These are phyloP conservation scores for Mus musculus DNA, from an alignment of 2,113 vertebrate species.

Conservation along the genomic window DNA sequence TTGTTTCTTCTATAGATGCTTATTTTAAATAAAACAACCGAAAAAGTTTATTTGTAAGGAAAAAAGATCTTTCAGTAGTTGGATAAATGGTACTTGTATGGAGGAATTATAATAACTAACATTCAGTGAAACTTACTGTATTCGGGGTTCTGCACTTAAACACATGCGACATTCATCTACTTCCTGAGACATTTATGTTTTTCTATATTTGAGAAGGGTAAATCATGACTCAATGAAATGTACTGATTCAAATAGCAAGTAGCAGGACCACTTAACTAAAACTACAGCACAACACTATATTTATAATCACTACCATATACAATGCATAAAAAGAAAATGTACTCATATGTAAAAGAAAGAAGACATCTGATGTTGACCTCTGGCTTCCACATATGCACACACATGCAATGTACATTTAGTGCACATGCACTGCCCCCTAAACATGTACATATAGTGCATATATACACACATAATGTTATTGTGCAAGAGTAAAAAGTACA, in stretches of 20 bases:
- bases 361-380: not conserved
- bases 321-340: too few species aligned
- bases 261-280: not conserved
- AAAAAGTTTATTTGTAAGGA: conserved; percentile 21
- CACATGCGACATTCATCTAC: conserved; percentile 13
- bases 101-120: not conserved
- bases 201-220: conserved; percentile 20
- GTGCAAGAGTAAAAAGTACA: not conserved
- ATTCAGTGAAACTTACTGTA: not conserved
- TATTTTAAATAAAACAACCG: conserved; percentile 43
- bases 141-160: conserved; percentile 18
- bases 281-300: too few species aligned
- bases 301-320: too few species aligned
- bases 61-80: conserved; percentile 39
- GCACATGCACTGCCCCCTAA: not conserved
- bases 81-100: conserved; percentile 7
- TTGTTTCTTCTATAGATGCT: conserved; percentile 38
- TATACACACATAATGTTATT: not conserved
- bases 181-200: conserved; percentile 39
- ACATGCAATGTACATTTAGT: not conserved
- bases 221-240: conserved; percentile 18
- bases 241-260: conserved; percentile 32
- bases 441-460: not conserved
- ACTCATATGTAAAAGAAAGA: not conserved
- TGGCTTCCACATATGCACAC: not conserved